Conservation (phyloP, 2,888 invertebrate genomes). For the Lissonota sp. region DNA sequence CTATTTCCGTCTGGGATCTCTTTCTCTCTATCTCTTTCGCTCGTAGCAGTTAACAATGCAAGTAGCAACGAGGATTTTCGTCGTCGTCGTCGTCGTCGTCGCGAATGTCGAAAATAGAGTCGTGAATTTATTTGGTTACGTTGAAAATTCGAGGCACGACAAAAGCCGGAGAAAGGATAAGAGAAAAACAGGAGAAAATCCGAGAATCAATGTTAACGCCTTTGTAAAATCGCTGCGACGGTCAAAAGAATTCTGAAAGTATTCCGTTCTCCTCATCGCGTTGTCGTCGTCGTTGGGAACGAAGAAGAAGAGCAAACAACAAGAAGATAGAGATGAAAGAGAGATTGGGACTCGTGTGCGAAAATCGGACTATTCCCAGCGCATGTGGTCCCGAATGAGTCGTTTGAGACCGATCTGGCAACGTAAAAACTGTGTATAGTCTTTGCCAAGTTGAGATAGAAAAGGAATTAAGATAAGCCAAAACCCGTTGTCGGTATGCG, state of each 20-base stretch:
- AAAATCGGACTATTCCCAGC: constrained; percentile 64
- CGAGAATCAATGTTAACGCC: constrained; percentile 73
- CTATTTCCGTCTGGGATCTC: constrained; percentile 57
- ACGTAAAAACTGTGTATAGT: constrained; percentile 47
- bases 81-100: constrained; percentile 38
- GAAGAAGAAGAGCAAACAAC: constrained; percentile 18
- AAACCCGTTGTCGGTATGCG: constrained; percentile 72
- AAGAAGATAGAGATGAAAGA: constrained; percentile 39
- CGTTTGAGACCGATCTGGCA: constrained; percentile 46
- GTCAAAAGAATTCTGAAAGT: constrained; percentile 59
- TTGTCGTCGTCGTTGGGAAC: constrained; percentile 15
- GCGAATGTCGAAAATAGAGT: constrained; percentile 62
- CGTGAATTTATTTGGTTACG: constrained; percentile 60
- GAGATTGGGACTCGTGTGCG: constrained; percentile 44
- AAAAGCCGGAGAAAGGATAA: neutral
- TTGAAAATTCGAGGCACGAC: constrained; percentile 34
- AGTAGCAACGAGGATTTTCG: constrained; percentile 49
- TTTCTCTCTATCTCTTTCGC: constrained; percentile 23
- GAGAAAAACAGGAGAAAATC: constrained; percentile 52
- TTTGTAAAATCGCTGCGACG: constrained; percentile 68
- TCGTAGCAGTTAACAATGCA: constrained; percentile 57
- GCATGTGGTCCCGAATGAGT: constrained; percentile 61
- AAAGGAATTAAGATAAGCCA: constrained; percentile 69
- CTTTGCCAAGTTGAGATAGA: constrained; percentile 39
- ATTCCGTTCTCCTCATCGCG: constrained; percentile 46